Conservation (phyloP, 2,113 vertebrate species). For the Bos javanicus region DNA sequence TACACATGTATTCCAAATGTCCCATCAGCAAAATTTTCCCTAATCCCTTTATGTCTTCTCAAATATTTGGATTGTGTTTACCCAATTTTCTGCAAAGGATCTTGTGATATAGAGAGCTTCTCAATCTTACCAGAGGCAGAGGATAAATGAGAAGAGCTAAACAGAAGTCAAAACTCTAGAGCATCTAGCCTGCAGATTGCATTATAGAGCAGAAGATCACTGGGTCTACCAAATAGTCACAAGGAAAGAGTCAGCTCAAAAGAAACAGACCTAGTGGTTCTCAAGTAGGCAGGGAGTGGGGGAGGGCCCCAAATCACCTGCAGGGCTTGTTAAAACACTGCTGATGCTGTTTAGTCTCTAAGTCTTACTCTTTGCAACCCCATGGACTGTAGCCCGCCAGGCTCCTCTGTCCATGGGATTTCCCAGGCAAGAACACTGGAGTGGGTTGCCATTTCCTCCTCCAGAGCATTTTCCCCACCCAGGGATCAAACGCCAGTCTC, state of each 20-base stretch:
- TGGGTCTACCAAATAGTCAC: not conserved
- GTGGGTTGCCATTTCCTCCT: not conserved
- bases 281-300: not conserved
- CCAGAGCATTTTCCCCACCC: not conserved
- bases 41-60: not conserved
- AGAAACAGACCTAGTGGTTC: not conserved
- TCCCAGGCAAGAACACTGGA: not conserved
- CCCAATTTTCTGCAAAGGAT: not conserved
- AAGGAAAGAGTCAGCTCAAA: not conserved
- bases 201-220: not conserved
- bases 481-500: fast-evolving
- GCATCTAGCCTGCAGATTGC: not conserved
- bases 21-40: not conserved
- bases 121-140: not conserved
- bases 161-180: not conserved
- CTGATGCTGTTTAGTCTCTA: not conserved
- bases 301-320: not conserved
- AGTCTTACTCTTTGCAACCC: not conserved
- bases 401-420: not conserved
- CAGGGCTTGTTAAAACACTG: not conserved
- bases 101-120: not conserved
- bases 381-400: not conserved
- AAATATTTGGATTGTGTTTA: not conserved
- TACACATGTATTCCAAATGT: not conserved
- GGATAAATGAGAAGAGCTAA: not conserved